Conservation (phyloP, 2,888 invertebrate species). For the Euspilapteryx auroguttella region DNA sequence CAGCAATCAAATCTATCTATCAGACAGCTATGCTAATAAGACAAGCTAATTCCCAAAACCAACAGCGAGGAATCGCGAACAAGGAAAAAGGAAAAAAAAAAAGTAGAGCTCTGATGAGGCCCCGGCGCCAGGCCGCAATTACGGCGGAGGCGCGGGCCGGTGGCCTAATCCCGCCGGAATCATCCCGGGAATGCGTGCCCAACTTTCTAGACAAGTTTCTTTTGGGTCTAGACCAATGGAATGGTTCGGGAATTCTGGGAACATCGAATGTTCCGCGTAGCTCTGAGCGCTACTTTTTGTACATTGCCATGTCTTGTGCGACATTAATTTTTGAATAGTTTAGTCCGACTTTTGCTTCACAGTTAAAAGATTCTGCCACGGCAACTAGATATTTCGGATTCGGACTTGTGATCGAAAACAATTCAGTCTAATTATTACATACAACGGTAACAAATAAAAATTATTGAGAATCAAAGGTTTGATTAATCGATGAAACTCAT, state of each 20-base stretch:
- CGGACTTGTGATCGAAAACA: too few species aligned
- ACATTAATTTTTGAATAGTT: too few species aligned
- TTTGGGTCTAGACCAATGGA: slow-evolving; percentile 3
- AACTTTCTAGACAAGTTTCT: slow-evolving; percentile 5
- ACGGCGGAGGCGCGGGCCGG: slow-evolving; percentile 15
- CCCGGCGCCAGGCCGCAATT: slow-evolving; percentile 56
- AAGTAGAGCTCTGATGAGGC: slow-evolving; percentile 18
- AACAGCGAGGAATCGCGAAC: slow-evolving; percentile 35
- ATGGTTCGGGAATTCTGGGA: slow-evolving; percentile 1
- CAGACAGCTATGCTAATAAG: slow-evolving; percentile 57
- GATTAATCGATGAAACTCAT: too few species aligned
- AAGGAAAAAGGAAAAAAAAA: slow-evolving; percentile 36
- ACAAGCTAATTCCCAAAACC: slow-evolving; percentile 61
- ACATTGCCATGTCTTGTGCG: too few species aligned
- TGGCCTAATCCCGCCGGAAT: slow-evolving; percentile 5
- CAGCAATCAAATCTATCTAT: slow-evolving; percentile 30
- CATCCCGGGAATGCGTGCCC: slow-evolving; percentile 3
- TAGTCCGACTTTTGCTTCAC: neutral
- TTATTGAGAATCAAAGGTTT: too few species aligned
- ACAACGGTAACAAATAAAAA: too few species aligned
- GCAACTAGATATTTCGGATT: too few species aligned
- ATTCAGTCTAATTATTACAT: too few species aligned
- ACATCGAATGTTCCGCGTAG: too few species aligned
- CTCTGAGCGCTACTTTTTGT: too few species aligned
- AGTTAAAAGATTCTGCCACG: neutral